These are phyloP conservation scores for Eurytoma californica DNA, from an alignment of 2,888 invertebrate genomes.

Conservation along the genomic window DNA sequence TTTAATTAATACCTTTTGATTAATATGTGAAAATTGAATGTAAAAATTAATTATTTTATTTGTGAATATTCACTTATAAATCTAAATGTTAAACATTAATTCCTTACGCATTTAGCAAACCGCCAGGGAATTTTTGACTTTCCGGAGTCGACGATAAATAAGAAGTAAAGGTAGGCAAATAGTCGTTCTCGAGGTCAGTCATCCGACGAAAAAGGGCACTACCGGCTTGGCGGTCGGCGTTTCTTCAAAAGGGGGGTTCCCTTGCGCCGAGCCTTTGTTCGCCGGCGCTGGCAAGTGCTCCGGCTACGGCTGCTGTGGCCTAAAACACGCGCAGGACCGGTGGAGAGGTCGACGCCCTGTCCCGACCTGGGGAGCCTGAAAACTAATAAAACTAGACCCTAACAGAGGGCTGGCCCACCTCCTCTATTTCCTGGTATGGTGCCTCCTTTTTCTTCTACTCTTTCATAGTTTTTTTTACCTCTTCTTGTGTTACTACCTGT, in stretches of 20 bases:
- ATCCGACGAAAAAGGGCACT: constrained; percentile 44
- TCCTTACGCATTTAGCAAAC: too few species aligned
- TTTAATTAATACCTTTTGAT: too few species aligned
- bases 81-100: too few species aligned
- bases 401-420: background rate
- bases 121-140: too few species aligned
- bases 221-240: background rate
- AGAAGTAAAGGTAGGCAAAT: too few species aligned
- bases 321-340: constrained; percentile 35
- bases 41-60: too few species aligned
- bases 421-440: constrained; percentile 36
- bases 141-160: too few species aligned
- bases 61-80: too few species aligned
- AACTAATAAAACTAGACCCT: constrained; percentile 38
- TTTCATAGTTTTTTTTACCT: background rate
- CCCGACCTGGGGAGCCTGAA: constrained; percentile 23
- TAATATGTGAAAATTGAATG: too few species aligned
- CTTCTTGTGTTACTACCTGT: background rate
- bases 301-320: constrained; percentile 11
- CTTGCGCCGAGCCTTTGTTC: constrained; percentile 50
- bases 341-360: constrained; percentile 63
- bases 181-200: background rate
- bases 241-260: constrained; percentile 25
- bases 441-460: constrained; percentile 6
- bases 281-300: constrained; percentile 29